phyloP scores from a whole-genome alignment of 2,113 vertebrate genomes.

The Lagopus muta region DNA sequence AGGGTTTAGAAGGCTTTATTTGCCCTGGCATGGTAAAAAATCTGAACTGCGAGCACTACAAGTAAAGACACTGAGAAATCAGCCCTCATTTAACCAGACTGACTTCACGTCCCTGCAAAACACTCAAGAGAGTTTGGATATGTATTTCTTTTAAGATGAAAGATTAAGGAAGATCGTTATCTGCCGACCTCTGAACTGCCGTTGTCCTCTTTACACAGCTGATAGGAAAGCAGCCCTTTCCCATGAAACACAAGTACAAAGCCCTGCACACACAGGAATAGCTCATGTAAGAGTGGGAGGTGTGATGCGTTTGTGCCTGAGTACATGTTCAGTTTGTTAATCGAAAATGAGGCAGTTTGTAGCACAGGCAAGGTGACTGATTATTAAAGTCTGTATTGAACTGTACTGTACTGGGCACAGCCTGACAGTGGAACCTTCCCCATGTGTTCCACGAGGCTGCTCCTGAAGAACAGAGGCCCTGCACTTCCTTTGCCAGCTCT shows the following conservation, averaged over 20 bases:
- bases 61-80: neutral
- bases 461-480: neutral
- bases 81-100: neutral
- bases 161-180: neutral
- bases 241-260: neutral
- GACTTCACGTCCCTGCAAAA: neutral
- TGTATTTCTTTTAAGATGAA: neutral
- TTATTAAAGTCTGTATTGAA: neutral
- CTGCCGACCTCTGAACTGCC: neutral
- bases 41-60: neutral
- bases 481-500: neutral
- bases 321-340: neutral
- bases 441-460: neutral
- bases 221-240: neutral
- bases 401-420: neutral
- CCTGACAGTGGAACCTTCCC: neutral
- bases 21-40: neutral
- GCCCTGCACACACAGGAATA: neutral
- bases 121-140: neutral
- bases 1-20: neutral
- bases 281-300: neutral
- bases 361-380: neutral
- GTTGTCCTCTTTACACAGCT: neutral
- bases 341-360: neutral
- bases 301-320: neutral